A percentile compares a stretch with the other conserved stretches of the same genome.
Conservation (phyloP, 2,797 vertebrate genomes). For the Lophius americanus region DNA sequence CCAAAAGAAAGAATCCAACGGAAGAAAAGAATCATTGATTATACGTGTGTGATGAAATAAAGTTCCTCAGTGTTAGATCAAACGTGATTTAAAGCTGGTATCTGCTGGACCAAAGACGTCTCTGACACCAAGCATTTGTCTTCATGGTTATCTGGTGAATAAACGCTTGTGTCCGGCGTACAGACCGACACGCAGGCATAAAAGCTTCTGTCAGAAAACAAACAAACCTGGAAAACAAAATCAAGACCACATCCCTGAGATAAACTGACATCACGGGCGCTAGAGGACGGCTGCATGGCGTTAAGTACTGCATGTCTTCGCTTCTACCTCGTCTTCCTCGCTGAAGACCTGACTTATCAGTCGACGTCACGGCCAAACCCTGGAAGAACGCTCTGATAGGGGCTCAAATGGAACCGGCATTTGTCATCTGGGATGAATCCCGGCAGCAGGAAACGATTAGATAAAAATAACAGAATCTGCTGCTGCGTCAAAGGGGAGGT, state of each 20-base stretch:
- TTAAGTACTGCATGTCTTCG: constrained; percentile 57
- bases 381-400: constrained; percentile 70
- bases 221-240: constrained; percentile 34
- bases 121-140: constrained; percentile 45
- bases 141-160: too few relatives aligned
- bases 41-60: constrained; percentile 5
- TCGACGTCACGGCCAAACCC: constrained; percentile 78
- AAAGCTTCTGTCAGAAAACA: constrained; percentile 51
- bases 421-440: constrained; percentile 80
- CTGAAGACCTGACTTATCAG: constrained; percentile 72
- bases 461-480: constrained; percentile 81
- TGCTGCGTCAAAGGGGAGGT: constrained; percentile 68
- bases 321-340: constrained; percentile 35
- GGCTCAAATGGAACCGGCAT: constrained; percentile 72
- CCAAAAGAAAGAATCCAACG: too few relatives aligned
- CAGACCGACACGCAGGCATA: constrained; percentile 35
- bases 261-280: constrained; percentile 47
- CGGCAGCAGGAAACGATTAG: constrained; percentile 80
- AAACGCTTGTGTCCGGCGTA: too few relatives aligned
- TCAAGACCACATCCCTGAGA: constrained; percentile 33
- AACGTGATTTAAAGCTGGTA: constrained; percentile 11
- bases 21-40: constrained; percentile 18
- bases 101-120: constrained; percentile 34
- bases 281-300: constrained; percentile 32
- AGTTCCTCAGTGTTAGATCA: constrained; percentile 7